phyloP scores from a whole-genome alignment of 2,888 invertebrate genomes.

The Hoplodrina blanda region DNA sequence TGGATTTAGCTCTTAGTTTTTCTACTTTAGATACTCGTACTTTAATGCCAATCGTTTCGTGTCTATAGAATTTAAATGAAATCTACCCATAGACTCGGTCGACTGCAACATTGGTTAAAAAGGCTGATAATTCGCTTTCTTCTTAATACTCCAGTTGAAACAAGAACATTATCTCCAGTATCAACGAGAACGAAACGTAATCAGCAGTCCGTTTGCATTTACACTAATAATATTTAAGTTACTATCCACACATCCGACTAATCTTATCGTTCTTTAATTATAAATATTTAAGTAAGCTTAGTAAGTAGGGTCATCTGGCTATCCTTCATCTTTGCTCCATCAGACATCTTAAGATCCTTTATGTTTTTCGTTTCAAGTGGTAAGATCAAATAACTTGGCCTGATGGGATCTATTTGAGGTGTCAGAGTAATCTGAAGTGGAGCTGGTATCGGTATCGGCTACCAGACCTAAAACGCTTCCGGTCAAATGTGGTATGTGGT shows the following conservation, averaged over 20 bases:
- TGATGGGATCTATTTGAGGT: conserved; percentile 85
- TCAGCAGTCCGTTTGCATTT: neutral
- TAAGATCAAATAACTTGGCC: conserved; percentile 81
- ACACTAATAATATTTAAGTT: conserved; percentile 24
- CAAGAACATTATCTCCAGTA: neutral
- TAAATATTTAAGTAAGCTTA: conserved; percentile 53
- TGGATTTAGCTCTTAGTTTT: neutral
- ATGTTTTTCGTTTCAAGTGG: conserved; percentile 80
- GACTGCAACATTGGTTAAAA: neutral
- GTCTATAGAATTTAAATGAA: no score
- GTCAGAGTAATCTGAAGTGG: conserved; percentile 85
- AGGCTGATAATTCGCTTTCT: neutral
- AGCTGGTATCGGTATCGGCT: conserved; percentile 65
- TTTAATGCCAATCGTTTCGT: no score
- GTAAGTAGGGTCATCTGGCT: conserved; percentile 53
- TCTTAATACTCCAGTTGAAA: neutral
- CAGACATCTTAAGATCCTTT: conserved; percentile 49
- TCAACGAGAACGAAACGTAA: neutral
- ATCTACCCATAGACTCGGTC: no score
- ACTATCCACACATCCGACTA: conserved; percentile 18
- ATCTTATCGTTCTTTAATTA: conserved; percentile 35
- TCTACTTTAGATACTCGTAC: neutral
- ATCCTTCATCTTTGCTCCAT: conserved; percentile 43
- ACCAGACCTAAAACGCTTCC: conserved; percentile 81
- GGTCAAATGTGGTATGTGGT: conserved; percentile 69